Base-by-base conservation (phyloP, 2,888 invertebrate species). In the Lasioglossum calceatum region DNA sequence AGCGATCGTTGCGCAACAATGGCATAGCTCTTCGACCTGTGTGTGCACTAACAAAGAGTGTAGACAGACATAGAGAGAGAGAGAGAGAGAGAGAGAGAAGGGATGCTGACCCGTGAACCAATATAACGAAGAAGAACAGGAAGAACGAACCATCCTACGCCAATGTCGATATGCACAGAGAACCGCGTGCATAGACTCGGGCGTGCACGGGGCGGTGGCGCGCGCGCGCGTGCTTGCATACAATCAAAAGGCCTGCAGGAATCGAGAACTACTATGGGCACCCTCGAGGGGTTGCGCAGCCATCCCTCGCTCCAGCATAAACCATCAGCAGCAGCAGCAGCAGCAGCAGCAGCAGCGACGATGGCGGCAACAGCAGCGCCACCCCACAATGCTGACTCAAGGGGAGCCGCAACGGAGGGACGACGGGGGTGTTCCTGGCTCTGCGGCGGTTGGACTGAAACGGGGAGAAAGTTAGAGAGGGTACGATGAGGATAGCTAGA, bases 351-450 rank as follows among this genome's bases (percentile, higher is more conserved):
- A 83, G 81, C 72, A 79, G 86, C 58, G 92, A 91, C 88, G 84
- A 64, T 64, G 82, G 73, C 86, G 82, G 89, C 77, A 71, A 81
- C 72, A 80, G 86, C 58, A 92, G 91, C 88, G 84, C 92, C 91
- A 67, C 79, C 77, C 81, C 71, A 50, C 82, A 78, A 85, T 80
- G 93, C 27, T 92, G 92, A 36, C 92, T 92, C n/a, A 83, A 84
- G 70, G 82, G 94, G 93, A 81, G 94, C 95, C 77, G 93, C 93
- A 81, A 93, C 88, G 84, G 88, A 85, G 89, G 88, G 88, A 82
- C 79, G 86, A 82, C 86, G 88, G 89, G 88, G 87, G 54, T 7
- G 88, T 85, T 86, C 75, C 78, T 76, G 76, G 86, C 80, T 80
- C 61, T 73, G 70, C 82, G 82, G 67, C 32, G 79, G 72, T 44